phyloP scores from a whole-genome alignment of 2,797 vertebrate species.

The Bovichtus variegatus region DNA sequence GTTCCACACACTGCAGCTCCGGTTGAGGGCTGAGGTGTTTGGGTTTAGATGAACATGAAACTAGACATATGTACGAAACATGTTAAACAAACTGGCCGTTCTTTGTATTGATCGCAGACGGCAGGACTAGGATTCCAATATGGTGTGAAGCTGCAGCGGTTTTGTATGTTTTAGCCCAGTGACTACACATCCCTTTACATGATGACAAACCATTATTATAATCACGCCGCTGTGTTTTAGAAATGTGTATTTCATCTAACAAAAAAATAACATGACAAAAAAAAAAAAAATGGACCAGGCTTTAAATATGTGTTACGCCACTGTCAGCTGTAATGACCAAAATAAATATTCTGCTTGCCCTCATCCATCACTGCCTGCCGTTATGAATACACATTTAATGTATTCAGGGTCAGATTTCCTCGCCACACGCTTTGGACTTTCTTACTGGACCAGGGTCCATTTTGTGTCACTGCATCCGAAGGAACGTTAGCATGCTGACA shows the following conservation, averaged over 20 bases:
- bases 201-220: neutral
- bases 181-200: neutral
- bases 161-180: neutral
- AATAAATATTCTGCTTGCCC: too few species aligned
- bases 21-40: constrained; percentile 54
- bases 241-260: neutral
- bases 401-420: too few species aligned
- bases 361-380: too few species aligned
- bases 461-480: too few species aligned
- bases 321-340: too few species aligned
- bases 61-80: constrained; percentile 60
- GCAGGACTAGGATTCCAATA: neutral
- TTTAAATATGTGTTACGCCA: too few species aligned
- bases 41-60: constrained; percentile 51
- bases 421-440: too few species aligned
- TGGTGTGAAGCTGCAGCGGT: neutral
- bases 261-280: too few species aligned
- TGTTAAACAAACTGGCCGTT: constrained; percentile 56
- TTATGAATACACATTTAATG: too few species aligned
- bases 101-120: constrained; percentile 34
- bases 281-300: too few species aligned
- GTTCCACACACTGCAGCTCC: constrained; percentile 60
- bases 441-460: too few species aligned
- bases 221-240: neutral
- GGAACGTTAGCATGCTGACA: too few species aligned